Base-by-base conservation (phyloP, 2,888 invertebrate species). In the Folsomia manolachei region DNA sequence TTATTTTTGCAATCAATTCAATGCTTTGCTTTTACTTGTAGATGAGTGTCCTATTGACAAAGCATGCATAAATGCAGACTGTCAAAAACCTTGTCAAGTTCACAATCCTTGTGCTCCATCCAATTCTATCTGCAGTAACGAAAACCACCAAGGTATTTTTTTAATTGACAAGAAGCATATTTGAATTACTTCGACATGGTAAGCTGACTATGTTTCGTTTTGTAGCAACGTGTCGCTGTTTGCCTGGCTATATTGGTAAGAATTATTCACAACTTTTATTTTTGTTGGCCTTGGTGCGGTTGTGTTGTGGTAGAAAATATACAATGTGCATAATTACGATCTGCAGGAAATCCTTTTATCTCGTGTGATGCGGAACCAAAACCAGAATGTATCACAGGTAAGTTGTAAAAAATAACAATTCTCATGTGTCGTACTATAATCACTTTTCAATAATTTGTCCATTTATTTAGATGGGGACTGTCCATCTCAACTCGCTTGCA, bases 401-500 rank as follows among this genome's bases (percentile, higher is more conserved):
- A 90, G 82, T 79, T 79, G 4, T 52, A 21, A 4, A n/a, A 53
- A 19, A 7, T 19, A 66, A 21, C 2, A 27, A 27, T 64, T 4
- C 64, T 27, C 7, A 61, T 21, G 1, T 64, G n/a, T 62, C 21
- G 25, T 19, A 24, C 25, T 26, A 7, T 19, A 2, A 60, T 18
- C 2, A 18, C 23, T 62, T 62, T 60, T 60, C 11, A 9, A 19
- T 9, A n/a, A 11, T 60, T 14, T n/a, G 11, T 60, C 7, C n/a
- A n/a, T n/a, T n/a, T n/a, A 9, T 7, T 27, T 70, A 19, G 94
- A 95, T 82, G 88, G 88, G 0, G 95, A 95, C 80, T 95, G 95
- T 83, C 90, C 93, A 53, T 85, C 90, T 1, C 88, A 88, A 81
- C 85, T 90, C 72, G 94, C 94, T 11, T 95, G 95, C 82, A 87